These are phyloP conservation scores for Myotis davidii DNA, from an alignment of 2,113 vertebrate species.

Conservation along the genomic window DNA sequence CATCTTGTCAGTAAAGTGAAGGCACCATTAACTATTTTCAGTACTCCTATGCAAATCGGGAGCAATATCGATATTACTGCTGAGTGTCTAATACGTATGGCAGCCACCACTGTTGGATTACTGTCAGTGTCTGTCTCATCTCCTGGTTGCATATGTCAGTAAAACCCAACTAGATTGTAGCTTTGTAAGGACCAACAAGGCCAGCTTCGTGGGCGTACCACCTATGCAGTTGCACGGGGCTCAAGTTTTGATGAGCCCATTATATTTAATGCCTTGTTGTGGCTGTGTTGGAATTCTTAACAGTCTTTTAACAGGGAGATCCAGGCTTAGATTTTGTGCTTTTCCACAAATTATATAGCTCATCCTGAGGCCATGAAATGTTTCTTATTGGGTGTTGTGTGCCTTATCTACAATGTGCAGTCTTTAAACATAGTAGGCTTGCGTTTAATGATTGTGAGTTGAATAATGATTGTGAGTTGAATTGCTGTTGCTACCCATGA, in stretches of 20 bases:
- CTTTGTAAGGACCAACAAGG: background rate
- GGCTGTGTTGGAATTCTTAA: background rate
- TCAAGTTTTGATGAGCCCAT: rapidly evolving
- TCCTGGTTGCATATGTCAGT: background rate
- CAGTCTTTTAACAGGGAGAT: background rate
- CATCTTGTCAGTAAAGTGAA: background rate
- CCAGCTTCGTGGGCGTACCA: rapidly evolving
- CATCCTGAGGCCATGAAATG: background rate
- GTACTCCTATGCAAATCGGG: background rate
- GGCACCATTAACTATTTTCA: background rate
- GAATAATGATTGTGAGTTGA: background rate
- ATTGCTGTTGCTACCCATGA: background rate
- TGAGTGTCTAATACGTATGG: background rate
- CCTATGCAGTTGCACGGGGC: rapidly evolving
- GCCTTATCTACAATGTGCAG: background rate
- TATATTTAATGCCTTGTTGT: background rate
- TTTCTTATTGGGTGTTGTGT: background rate
- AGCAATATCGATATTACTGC: background rate
- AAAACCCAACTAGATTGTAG: background rate
- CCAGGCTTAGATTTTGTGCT: background rate
- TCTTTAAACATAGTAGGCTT: background rate
- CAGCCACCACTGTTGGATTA: rapidly evolving
- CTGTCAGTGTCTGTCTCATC: background rate
- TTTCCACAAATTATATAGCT: background rate
- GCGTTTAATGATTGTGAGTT: background rate